Evolutionary conservation across 2,888 invertebrate species (phyloP).

Genomic region (Parnassius smintheus): DNA sequence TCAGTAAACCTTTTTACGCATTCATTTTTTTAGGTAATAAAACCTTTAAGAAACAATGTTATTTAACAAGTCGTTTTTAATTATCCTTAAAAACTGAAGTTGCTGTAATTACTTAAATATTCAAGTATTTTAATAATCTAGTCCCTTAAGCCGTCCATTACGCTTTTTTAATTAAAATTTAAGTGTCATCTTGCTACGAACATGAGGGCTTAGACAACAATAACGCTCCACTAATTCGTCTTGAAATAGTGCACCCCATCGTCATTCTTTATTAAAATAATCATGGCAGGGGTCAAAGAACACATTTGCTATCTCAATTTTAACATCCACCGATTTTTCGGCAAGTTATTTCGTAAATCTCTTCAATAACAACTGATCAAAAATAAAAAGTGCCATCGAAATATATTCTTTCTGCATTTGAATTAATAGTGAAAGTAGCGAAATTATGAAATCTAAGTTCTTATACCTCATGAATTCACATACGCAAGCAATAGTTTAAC

Average conservation of each 20-base stretch:
- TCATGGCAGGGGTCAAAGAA: slow-evolving; percentile 72
- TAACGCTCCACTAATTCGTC: slow-evolving; percentile 68
- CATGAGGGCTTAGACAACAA: slow-evolving; percentile 57
- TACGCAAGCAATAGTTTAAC: slow-evolving; percentile 32
- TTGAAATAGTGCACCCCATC: slow-evolving; percentile 68
- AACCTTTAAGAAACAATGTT: too few species aligned
- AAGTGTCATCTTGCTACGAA: slow-evolving; percentile 49
- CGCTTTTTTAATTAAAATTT: slow-evolving; percentile 35
- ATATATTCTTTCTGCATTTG: slow-evolving; percentile 52
- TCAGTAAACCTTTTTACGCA: too few species aligned
- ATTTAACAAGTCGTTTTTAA: too few species aligned
- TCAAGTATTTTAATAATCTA: neutral
- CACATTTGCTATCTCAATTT: slow-evolving; percentile 44
- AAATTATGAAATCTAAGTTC: slow-evolving; percentile 46
- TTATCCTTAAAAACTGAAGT: too few species aligned
- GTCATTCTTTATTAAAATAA: slow-evolving; percentile 71
- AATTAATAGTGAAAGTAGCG: slow-evolving; percentile 54
- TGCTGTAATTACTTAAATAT: too few species aligned
- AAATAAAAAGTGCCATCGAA: slow-evolving; percentile 40
- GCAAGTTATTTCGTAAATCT: slow-evolving; percentile 60
- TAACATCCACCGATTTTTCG: slow-evolving; percentile 54
- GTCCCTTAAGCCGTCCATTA: neutral
- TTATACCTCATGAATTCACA: slow-evolving; percentile 36
- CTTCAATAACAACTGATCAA: slow-evolving; percentile 38
- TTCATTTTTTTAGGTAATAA: too few species aligned